These are phyloP conservation scores for Labeo calbasu DNA, from an alignment of 2,797 vertebrate genomes.

Conservation along the genomic window DNA sequence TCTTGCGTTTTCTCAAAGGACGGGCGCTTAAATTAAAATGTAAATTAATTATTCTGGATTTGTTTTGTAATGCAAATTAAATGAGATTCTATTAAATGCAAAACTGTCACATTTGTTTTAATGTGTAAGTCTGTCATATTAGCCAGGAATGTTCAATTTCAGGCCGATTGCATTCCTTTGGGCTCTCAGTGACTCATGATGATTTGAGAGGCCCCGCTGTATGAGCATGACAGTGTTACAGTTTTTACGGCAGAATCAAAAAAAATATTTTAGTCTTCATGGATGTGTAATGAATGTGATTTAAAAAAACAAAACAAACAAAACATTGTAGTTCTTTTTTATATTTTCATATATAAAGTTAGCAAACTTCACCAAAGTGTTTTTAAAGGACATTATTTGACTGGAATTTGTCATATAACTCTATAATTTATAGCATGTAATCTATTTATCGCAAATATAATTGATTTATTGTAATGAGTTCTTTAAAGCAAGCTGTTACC, in stretches of 20 bases:
- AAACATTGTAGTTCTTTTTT: not conserved
- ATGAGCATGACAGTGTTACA: not conserved
- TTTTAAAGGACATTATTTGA: not conserved
- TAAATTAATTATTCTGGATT: constrained; percentile 62
- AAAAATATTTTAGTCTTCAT: not conserved
- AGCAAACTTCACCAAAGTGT: no score
- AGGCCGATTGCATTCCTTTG: not conserved
- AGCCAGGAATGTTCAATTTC: constrained; percentile 5
- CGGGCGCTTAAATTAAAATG: constrained; percentile 71
- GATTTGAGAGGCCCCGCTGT: not conserved
- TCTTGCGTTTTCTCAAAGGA: constrained; percentile 66
- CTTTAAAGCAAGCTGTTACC: not conserved
- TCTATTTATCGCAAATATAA: not conserved
- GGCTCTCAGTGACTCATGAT: not conserved
- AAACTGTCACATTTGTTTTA: constrained; percentile 84
- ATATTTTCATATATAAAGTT: not conserved
- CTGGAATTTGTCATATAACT: not conserved
- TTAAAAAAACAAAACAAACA: not conserved
- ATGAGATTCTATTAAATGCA: constrained; percentile 87
- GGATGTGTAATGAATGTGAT: not conserved
- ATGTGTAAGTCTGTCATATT: constrained; percentile 33
- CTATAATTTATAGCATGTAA: no score
- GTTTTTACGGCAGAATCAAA: not conserved
- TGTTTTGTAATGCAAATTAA: constrained; percentile 64
- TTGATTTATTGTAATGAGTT: not conserved